A percentile compares a stretch with the other conserved stretches of the same genome.
Conservation (phyloP, 2,888 invertebrate genomes). For the Polymixis flavicincta region DNA sequence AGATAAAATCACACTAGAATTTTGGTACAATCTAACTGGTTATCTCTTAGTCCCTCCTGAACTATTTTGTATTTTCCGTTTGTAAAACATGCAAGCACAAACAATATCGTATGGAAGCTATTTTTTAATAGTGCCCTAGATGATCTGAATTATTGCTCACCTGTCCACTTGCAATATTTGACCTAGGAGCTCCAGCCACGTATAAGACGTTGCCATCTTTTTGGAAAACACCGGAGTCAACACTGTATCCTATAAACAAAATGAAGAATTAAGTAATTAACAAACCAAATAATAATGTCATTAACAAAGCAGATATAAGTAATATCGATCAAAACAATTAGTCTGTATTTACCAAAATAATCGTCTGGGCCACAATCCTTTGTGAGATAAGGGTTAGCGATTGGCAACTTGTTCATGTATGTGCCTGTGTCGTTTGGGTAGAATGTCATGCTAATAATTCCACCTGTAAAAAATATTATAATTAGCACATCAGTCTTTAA, state of each 20-base stretch:
- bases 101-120: not conserved
- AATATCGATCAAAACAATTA: not conserved
- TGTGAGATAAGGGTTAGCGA: slow-evolving; percentile 82
- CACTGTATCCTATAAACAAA: slow-evolving; percentile 86
- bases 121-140: not conserved
- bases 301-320: not conserved
- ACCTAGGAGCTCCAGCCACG: slow-evolving; percentile 90
- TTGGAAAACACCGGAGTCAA: slow-evolving; percentile 88
- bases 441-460: slow-evolving; percentile 78
- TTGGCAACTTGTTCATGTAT: slow-evolving; percentile 74
- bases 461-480: slow-evolving; percentile 85
- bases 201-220: slow-evolving; percentile 79
- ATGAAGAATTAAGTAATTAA: not conserved
- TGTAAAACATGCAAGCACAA: no score
- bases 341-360: slow-evolving; percentile 84
- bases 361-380: slow-evolving; percentile 83
- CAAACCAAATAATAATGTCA: not conserved
- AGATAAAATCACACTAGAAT: no score
- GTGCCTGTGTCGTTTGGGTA: slow-evolving; percentile 66
- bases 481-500: no score
- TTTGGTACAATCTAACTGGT: no score
- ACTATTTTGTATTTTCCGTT: no score
- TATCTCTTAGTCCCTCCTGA: no score
- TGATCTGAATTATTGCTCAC: slow-evolving; percentile 67
- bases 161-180: slow-evolving; percentile 81